Percentiles rank a stretch among this genome's conserved stretches.
phyloP scores from a whole-genome alignment of 2,113 vertebrate genomes.

The Vulpes lagopus region DNA sequence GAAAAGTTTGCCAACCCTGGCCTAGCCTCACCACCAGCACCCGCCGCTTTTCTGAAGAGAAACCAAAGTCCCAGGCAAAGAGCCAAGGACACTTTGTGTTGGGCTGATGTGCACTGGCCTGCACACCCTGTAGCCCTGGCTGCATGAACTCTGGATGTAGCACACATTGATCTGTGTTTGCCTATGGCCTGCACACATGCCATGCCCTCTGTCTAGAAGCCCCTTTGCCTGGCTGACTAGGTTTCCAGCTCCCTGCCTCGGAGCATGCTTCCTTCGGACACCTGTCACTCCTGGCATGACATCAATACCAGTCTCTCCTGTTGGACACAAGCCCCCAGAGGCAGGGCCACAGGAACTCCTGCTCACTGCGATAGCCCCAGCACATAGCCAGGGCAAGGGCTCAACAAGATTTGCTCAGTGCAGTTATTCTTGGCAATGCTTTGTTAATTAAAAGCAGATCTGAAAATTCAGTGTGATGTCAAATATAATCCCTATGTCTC shows the following conservation, averaged over 20 bases:
- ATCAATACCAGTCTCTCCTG: not conserved
- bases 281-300: no score
- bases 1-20: not conserved
- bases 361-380: not conserved
- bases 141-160: not conserved
- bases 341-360: not conserved
- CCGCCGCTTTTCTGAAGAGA: not conserved
- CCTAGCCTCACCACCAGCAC: not conserved
- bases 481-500: not conserved
- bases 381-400: not conserved
- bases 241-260: no score
- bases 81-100: not conserved
- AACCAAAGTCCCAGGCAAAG: not conserved
- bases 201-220: not conserved
- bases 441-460: not conserved
- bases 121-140: no score
- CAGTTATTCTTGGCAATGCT: not conserved
- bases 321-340: no score
- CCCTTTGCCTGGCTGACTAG: not conserved
- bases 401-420: not conserved
- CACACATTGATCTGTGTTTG: not conserved
- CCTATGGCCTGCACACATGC: no score
- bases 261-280: not conserved
- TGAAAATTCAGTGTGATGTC: not conserved
- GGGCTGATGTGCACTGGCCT: no score